Conservation (phyloP, 2,888 invertebrate genomes). For the Rugalucina vietnamica region DNA sequence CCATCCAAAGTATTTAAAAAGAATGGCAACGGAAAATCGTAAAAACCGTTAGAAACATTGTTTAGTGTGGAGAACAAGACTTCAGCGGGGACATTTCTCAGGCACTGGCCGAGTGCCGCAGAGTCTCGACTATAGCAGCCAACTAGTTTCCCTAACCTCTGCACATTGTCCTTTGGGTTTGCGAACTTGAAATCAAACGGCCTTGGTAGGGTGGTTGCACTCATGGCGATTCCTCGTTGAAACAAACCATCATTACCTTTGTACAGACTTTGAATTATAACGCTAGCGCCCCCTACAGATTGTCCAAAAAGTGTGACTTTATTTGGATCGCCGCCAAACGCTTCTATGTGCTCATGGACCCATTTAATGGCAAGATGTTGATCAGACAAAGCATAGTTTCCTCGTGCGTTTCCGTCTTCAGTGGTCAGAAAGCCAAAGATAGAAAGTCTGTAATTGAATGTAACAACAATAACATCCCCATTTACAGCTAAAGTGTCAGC, state of each 20-base stretch:
- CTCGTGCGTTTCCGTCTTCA: neutral
- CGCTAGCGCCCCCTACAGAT: neutral
- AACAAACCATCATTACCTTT: neutral
- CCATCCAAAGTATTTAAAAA: neutral
- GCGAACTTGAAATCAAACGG: too few species aligned
- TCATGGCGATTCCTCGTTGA: neutral
- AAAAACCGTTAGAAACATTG: neutral
- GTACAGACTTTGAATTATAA: neutral
- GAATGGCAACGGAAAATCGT: neutral
- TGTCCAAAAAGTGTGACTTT: neutral
- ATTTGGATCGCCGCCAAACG: neutral
- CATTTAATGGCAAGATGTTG: neutral
- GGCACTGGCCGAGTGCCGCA: neutral
- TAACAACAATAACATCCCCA: neutral
- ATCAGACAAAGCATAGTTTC: neutral
- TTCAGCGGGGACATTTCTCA: neutral
- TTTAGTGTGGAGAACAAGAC: neutral
- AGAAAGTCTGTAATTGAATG: neutral
- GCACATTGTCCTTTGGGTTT: neutral
- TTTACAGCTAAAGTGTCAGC: neutral
- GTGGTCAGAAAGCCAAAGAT: neutral
- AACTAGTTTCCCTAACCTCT: neutral
- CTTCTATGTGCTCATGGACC: neutral
- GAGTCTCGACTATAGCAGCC: neutral
- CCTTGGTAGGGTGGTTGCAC: neutral